Evolutionary conservation across 2,888 invertebrate genomes (phyloP), one percentile per base, ranked within the genome.

Genomic region (Agrilus cyanescens): DNA sequence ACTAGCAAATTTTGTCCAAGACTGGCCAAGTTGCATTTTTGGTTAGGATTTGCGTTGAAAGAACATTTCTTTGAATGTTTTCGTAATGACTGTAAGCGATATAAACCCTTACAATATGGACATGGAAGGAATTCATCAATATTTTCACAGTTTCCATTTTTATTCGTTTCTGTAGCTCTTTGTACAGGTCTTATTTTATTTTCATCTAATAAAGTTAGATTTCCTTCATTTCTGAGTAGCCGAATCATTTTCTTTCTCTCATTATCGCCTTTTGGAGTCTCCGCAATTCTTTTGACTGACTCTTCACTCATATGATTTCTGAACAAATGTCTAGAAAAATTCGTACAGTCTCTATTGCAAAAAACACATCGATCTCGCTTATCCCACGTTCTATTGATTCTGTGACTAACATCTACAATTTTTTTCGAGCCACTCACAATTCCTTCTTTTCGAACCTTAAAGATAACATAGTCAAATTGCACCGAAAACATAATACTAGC

Each of bases 1-100:
- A 44, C 43, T 31, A 51, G 38, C 37, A 50, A 32, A 16, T 25
- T 49, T 34, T 49, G 49, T n/a, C 15, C 45, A 20, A 20, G 20
- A 7, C 20, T 20, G 4, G 20, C 20, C 7, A 20, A 7, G 6
- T 20, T 20, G 20, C 20, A 20, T 20, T 3, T 20, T 20, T 20
- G 5, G 5, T 20, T 20, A 20, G 20, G 6, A 7, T 20, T 20
- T 20, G 4, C 20, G 6, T 20, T 20, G 5, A 20, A 20, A 20
- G 20, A 20, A 20, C 20, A 20, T 5, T 5, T 20, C 7, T 20
- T 20, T 7, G 20, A 20, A 20, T 20, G 20, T 20, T 20, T 20
- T 20, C 20, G 20, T 20, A 20, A 6, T 20, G 20, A 20, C 7
- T 20, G 4, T 20, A 20, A 20, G 6, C 20, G 4, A 31, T 38